phyloP scores from a whole-genome alignment of 2,113 vertebrate species.

The Delphinapterus leucas region DNA sequence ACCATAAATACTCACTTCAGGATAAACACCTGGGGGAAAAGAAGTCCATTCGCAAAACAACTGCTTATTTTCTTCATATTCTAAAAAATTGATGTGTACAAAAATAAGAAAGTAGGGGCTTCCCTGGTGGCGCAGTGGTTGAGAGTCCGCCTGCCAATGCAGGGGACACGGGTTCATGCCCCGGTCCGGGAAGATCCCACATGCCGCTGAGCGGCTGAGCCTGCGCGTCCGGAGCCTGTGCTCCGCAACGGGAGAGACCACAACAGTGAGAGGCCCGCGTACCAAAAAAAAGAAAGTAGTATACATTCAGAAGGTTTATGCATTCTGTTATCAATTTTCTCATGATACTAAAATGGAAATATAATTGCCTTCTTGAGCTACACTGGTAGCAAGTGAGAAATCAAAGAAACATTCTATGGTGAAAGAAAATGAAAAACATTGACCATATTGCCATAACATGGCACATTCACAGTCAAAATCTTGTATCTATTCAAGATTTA shows the following conservation, averaged over 20 bases:
- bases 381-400: constrained; percentile 16
- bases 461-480: background rate
- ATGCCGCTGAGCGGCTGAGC: too few relatives aligned
- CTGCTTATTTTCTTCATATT: background rate
- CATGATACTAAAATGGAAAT: constrained; percentile 11
- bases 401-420: background rate
- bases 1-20: constrained; percentile 46
- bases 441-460: background rate
- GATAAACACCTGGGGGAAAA: background rate
- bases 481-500: background rate
- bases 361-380: background rate
- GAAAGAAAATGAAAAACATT: constrained; percentile 46
- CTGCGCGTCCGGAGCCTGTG: too few relatives aligned
- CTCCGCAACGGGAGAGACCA: too few relatives aligned
- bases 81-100: background rate
- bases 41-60: background rate
- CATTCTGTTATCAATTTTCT: constrained; percentile 18
- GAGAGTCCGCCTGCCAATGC: too few relatives aligned
- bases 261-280: too few relatives aligned
- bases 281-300: background rate
- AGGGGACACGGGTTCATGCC: too few relatives aligned
- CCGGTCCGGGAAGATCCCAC: too few relatives aligned
- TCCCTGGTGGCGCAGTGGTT: too few relatives aligned
- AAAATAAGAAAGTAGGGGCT: background rate
- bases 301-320: background rate